A percentile compares a stretch with the other conserved stretches of the same genome.
Conservation (phyloP, 2,888 invertebrate genomes). For the Nipponacmea schrenckii region DNA sequence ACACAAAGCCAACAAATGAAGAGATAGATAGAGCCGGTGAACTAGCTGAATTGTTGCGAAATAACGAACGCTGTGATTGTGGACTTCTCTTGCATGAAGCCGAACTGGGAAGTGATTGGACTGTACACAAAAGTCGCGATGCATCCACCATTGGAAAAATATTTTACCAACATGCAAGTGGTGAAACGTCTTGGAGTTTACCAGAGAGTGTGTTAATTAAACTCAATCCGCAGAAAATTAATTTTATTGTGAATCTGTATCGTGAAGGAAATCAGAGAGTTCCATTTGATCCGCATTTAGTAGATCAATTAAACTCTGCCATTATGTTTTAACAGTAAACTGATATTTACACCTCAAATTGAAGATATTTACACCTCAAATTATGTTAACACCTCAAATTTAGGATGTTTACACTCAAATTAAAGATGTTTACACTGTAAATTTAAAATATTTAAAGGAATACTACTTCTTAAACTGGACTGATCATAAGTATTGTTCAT, state of each 20-base stretch:
- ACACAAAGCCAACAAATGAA: constrained; percentile 42
- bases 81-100: constrained; percentile 46
- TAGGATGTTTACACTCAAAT: too few species aligned
- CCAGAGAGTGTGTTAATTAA: constrained; percentile 40
- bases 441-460: too few species aligned
- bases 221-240: constrained; percentile 35
- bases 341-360: too few species aligned
- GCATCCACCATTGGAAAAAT: constrained; percentile 36
- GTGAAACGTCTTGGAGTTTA: constrained; percentile 47
- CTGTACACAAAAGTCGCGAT: constrained; percentile 51
- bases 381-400: too few species aligned
- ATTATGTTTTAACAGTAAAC: too few species aligned
- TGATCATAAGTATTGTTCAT: too few species aligned
- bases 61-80: constrained; percentile 51
- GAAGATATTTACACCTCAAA: too few species aligned
- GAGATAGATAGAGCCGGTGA: constrained; percentile 40
- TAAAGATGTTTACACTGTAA: too few species aligned
- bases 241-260: constrained; percentile 23
- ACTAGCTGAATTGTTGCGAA: constrained; percentile 42
- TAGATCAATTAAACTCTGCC: too few species aligned
- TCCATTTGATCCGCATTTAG: background rate
- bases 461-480: too few species aligned
- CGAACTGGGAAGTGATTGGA: constrained; percentile 49
- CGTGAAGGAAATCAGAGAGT: constrained; percentile 13
- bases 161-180: constrained; percentile 47